Conservation (phyloP, 2,888 invertebrate genomes). For the Eupithecia tripunctaria region DNA sequence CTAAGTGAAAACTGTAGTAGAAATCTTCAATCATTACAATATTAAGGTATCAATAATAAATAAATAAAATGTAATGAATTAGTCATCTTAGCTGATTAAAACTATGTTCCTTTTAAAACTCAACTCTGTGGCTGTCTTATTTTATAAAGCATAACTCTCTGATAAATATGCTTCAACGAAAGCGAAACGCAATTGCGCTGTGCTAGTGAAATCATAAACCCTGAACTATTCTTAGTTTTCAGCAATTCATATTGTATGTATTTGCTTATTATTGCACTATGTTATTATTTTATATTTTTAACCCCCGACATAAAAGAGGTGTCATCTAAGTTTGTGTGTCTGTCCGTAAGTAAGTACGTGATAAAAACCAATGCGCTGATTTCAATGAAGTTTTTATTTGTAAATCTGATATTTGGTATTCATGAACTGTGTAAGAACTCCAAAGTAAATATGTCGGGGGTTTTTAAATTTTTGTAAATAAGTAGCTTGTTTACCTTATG, state of each 20-base stretch:
- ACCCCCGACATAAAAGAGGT: not conserved
- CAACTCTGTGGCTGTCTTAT: conserved; percentile 18
- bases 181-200: not conserved
- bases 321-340: not conserved
- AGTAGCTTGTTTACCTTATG: conserved; percentile 46
- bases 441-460: not conserved
- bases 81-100: conserved; percentile 41
- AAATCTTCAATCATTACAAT: conserved; percentile 58
- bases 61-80: conserved; percentile 43
- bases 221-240: conserved; percentile 23
- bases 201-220: not conserved
- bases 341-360: not conserved
- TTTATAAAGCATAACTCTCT: conserved; percentile 14
- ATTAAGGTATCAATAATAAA: conserved; percentile 46
- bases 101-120: conserved; percentile 23
- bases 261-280: conserved; percentile 66
- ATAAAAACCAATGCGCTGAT: not conserved
- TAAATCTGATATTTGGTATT: not conserved
- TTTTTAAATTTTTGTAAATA: conserved; percentile 62
- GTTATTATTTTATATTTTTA: conserved; percentile 41
- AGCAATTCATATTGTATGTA: conserved; percentile 42
- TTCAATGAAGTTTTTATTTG: not conserved
- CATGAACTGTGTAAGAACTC: not conserved
- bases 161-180: not conserved
- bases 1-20: too few relatives aligned